These are phyloP conservation scores for Coronaproctus castanopsis DNA, from an alignment of 2,888 invertebrate genomes.

Conservation along the genomic window DNA sequence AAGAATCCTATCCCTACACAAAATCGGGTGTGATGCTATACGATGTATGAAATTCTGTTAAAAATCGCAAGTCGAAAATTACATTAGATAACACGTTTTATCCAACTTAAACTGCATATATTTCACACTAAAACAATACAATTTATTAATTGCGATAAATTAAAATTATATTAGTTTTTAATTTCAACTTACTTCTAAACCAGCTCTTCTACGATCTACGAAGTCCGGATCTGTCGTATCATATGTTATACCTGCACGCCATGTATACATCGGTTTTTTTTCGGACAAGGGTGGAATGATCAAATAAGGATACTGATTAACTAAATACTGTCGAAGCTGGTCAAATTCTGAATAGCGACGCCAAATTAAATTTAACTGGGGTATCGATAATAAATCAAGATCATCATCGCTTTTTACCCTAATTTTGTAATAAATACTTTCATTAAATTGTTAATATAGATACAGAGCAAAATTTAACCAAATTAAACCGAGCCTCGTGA, in stretches of 20 bases:
- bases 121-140: no score
- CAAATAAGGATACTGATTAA: constrained; percentile 55
- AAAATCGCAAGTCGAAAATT: no score
- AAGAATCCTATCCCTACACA: constrained; percentile 55
- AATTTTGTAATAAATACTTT: no score
- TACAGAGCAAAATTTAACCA: no score
- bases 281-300: constrained; percentile 65
- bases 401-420: background rate
- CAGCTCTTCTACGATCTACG: constrained; percentile 58
- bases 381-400: background rate
- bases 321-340: constrained; percentile 52
- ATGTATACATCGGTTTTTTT: constrained; percentile 50
- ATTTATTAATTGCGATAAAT: no score
- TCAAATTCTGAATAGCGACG: constrained; percentile 70
- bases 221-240: constrained; percentile 70
- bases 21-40: constrained; percentile 49
- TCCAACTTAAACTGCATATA: no score
- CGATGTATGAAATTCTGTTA: constrained; percentile 47
- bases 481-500: no score
- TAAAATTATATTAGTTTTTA: no score
- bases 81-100: no score
- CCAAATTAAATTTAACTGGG: constrained; percentile 44
- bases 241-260: constrained; percentile 41
- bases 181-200: constrained; percentile 44
- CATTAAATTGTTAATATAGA: no score